A percentile compares a stretch with the other conserved stretches of the same genome.
These are phyloP conservation scores for Agonopterix subpropinquella DNA, from an alignment of 2,888 invertebrate species.

Conservation along the genomic window DNA sequence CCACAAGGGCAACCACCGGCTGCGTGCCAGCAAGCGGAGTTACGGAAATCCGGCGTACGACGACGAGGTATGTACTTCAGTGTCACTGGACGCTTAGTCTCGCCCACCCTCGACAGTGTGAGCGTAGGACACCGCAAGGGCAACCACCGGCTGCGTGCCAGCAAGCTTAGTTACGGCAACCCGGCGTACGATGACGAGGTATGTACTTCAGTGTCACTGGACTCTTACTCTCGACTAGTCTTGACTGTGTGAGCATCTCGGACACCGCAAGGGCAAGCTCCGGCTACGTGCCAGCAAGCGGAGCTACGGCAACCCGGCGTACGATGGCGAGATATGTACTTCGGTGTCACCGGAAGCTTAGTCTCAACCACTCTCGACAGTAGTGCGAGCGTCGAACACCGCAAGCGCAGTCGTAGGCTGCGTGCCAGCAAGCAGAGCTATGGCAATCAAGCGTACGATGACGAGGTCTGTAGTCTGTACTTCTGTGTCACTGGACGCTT, in stretches of 20 bases:
- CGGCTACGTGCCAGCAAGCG: slow-evolving; percentile 84
- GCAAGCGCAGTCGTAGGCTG: slow-evolving; percentile 79
- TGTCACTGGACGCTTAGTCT: too few species aligned
- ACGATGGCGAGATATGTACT: too few species aligned
- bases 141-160: slow-evolving; percentile 78
- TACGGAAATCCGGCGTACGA: too few species aligned
- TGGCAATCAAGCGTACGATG: slow-evolving; percentile 93
- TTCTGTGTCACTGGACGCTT: slow-evolving; percentile 79
- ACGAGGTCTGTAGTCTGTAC: slow-evolving; percentile 81
- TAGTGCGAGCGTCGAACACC: slow-evolving; percentile 87
- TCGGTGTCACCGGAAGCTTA: too few species aligned
- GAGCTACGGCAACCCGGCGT: slow-evolving; percentile 28
- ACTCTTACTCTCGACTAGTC: slow-evolving; percentile 82
- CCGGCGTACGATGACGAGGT: slow-evolving; percentile 94
- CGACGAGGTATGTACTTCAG: too few species aligned
- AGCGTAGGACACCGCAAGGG: slow-evolving; percentile 89
- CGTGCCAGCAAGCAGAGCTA: slow-evolving; percentile 91
- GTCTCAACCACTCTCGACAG: slow-evolving; percentile 83
- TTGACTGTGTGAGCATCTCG: slow-evolving; percentile 92
- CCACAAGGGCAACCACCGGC: slow-evolving; percentile 79
- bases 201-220: slow-evolving; percentile 52
- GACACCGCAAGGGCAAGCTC: slow-evolving; percentile 83
- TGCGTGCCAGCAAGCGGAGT: slow-evolving; percentile 85
- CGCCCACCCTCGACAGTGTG: slow-evolving; percentile 87
- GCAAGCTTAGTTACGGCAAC: slow-evolving; percentile 92